Conservation (phyloP, 2,797 vertebrate species). For the Arrhamphus sclerolepis region DNA sequence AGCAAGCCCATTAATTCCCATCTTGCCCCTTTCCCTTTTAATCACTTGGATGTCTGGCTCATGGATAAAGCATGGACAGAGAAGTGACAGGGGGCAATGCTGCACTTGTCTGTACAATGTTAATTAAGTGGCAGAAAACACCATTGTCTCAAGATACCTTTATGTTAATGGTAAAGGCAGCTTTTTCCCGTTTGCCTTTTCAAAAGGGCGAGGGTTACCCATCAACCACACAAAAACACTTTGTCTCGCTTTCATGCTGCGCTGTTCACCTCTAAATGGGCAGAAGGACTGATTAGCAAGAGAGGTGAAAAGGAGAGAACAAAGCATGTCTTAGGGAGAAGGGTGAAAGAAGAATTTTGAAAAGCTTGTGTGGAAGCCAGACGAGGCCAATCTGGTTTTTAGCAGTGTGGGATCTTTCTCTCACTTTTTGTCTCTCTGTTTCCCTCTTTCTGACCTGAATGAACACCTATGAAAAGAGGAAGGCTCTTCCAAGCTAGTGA, state of each 20-base stretch:
- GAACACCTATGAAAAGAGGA: conserved; percentile 73
- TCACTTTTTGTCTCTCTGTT: conserved; percentile 37
- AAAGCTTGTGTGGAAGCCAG: conserved; percentile 72
- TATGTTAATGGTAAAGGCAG: conserved; percentile 67
- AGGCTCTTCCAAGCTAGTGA: conserved; percentile 58
- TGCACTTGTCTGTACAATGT: conserved; percentile 54
- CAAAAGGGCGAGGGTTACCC: conserved; percentile 76
- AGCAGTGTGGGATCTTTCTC: conserved; percentile 69
- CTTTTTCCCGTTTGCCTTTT: conserved; percentile 80
- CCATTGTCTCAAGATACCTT: conserved; percentile 70
- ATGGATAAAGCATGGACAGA: conserved; percentile 57
- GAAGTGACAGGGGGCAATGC: conserved; percentile 54
- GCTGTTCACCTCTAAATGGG: conserved; percentile 78
- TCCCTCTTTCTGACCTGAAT: conserved; percentile 71
- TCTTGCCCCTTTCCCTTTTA: conserved; percentile 46
- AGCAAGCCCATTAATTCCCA: conserved; percentile 58
- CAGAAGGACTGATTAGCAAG: conserved; percentile 76
- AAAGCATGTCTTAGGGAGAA: conserved; percentile 80
- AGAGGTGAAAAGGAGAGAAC: conserved; percentile 58
- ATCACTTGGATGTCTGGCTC: conserved; percentile 46
- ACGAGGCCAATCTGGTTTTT: conserved; percentile 72
- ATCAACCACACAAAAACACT: conserved; percentile 77
- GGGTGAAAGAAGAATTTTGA: conserved; percentile 68
- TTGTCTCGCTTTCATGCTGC: conserved; percentile 69
- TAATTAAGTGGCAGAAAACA: conserved; percentile 76